Conservation (phyloP, 1,140 invertebrate genomes). For the Drosophila pseudoananassae region DNA sequence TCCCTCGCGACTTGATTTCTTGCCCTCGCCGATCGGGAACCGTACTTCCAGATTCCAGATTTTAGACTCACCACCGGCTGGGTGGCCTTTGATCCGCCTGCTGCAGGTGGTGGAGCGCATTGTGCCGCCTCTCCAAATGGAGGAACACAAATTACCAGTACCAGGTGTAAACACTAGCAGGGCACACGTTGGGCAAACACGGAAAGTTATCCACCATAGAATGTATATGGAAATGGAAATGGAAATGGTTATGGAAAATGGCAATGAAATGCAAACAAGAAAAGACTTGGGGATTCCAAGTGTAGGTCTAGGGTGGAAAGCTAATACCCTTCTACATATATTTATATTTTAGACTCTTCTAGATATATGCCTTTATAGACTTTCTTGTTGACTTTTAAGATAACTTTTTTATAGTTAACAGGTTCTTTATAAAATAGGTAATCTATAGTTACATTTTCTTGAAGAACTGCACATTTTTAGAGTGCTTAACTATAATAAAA, state of each 20-base stretch:
- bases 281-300: neutral
- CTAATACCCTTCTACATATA: neutral
- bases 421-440: no score
- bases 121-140: conserved; percentile 24
- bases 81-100: conserved; percentile 17
- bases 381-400: no score
- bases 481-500: no score
- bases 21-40: conserved; percentile 8
- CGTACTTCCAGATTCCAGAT: neutral
- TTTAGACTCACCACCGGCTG: neutral
- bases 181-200: conserved; percentile 60
- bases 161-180: conserved; percentile 44
- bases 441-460: no score
- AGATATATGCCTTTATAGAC: no score
- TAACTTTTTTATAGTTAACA: no score
- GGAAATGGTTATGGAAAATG: conserved; percentile 2
- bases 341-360: no score
- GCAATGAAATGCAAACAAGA: conserved; percentile 2
- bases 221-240: neutral
- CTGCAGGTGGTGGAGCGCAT: neutral
- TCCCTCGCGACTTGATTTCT: neutral
- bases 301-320: neutral
- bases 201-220: conserved; percentile 57
- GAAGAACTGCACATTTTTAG: no score
- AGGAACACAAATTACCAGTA: conserved; percentile 60